Evolutionary conservation across 2,113 vertebrate species (phyloP), one percentile per base, ranked within the genome.

Genomic region (Rhinolophus sinicus): DNA sequence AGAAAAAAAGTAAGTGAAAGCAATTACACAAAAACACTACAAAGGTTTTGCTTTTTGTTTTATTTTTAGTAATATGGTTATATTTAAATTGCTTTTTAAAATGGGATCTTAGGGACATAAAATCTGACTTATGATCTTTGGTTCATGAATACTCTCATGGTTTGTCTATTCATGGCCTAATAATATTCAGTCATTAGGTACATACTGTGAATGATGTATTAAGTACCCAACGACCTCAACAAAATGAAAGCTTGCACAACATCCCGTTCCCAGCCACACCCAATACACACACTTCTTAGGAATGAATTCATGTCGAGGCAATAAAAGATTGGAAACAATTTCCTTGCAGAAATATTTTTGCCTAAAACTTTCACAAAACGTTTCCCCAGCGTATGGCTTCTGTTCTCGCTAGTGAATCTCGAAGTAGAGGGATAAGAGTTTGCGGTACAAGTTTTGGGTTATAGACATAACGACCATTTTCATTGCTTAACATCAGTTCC

Each of bases 231-330:
- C 6, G 70, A 83, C 33, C 24, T 84, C 56, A 92, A 78, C 58
- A 87, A 87, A 76, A 80, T 44, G 80, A 88, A 56, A 35, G 8
- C 14, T 72, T 88, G 54, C 58, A 88, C 28, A 62, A 22, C 10
- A 83, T 69, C 60, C 19, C 26, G 38, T 64, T 70, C 9, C 22
- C 33, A 40, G 69, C 60, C 69, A 47, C 1, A 75, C 2, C 28
- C 44, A 89, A 24, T 13, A 58, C 6, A 58, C 3, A 86, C 1
- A 56, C 5, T 40, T 73, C 77, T 83, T 84, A 93, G 58, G 64
- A 95, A 76, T 72, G 64, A 95, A 76, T 72, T 80, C n/a, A 65
- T 75, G 52, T 82, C 69, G 40, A 78, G 83, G 26, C 19, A 73
- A 38, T 81, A 52, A 76, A 93, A 81, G 15, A 91, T 65, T 50